Base-by-base conservation (phyloP, 2,888 invertebrate species). In the Ochropleura plecta region DNA sequence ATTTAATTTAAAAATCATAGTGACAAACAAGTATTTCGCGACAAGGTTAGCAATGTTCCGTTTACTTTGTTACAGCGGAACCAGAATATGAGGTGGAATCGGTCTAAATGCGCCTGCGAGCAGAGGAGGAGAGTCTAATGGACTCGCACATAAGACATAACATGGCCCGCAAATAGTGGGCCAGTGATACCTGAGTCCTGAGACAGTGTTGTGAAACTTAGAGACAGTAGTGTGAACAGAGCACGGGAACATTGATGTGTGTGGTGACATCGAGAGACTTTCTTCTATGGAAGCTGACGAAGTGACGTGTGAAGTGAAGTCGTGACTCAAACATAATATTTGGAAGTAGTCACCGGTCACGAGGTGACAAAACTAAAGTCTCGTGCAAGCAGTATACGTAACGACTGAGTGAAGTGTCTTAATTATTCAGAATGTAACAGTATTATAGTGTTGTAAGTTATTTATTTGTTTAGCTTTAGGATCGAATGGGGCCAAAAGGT, bases 51-150 rank as follows among this genome's bases (percentile, higher is more conserved):
- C 89, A 93, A 90, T 85, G 70, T 88, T 62, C 42, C 74, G 86
- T 88, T 92, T 88, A 74, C 81, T 80, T 96, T 94, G 93, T 95
- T 96, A 92, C 92, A 96, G 96, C 89, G 91, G 93, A 95, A 91
- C 92, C 93, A 89, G 92, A 93, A 92, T 94, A 93, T 95, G 95
- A 93, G 90, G 95, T 96, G 96, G 96, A 96, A 95, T 92, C 93
- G 95, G 73, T 94, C 92, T 94, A 96, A 95, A 82, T 96, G 96
- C 82, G 82, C 87, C 2, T 96, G 96, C 78, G 96, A 96, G 82
- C 87, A 87, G 65, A 86, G 89, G 78, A 91, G 88, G 84, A 90
- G 81, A 75, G 70, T 68, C 62, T 79, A 77, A 57, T 82, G 80
- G 57, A n/a, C 42, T 46, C 55, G 53, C 63, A n/a, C 57, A 30